A percentile compares a stretch with the other conserved stretches of the same genome.
These are phyloP conservation scores for Aradophagus sp. DNA, from an alignment of 1,140 invertebrate genomes.

Conservation along the genomic window DNA sequence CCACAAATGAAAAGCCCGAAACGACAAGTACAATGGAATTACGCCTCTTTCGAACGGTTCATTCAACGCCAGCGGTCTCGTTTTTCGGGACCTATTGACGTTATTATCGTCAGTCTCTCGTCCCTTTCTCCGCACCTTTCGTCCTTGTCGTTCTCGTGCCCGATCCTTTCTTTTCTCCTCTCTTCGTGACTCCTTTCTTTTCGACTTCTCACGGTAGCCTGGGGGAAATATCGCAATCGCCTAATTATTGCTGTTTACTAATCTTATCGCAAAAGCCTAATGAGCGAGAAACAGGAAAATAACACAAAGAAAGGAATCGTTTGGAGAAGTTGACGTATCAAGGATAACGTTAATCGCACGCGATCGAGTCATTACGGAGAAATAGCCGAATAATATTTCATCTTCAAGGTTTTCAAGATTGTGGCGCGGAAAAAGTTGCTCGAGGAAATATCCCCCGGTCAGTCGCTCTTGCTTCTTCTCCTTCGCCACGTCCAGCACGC, in stretches of 20 bases:
- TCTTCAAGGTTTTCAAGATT: conserved; percentile 39
- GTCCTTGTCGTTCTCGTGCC: too few relatives aligned
- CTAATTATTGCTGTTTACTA: conserved; percentile 39
- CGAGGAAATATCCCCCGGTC: conserved; percentile 19
- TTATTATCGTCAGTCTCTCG: too few relatives aligned
- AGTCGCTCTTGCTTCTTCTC: conserved; percentile 1
- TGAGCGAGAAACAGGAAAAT: conserved; percentile 46
- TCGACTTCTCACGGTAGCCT: conserved; percentile 26
- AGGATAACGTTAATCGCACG: conserved; percentile 66
- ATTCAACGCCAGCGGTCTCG: conserved; percentile 9
- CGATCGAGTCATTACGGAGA: conserved; percentile 67
- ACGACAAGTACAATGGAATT: conserved; percentile 25
- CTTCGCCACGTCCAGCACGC: not conserved
- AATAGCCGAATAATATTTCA: conserved; percentile 65
- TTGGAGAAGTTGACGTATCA: conserved; percentile 57
- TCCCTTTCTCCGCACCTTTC: too few relatives aligned
- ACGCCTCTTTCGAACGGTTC: conserved; percentile 24
- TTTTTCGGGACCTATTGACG: conserved; percentile 1
- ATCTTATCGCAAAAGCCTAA: conserved; percentile 50
- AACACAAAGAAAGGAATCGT: conserved; percentile 35
- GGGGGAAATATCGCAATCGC: conserved; percentile 13
- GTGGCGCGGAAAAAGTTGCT: conserved; percentile 28
- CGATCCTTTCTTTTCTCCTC: too few relatives aligned
- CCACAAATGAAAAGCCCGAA: conserved; percentile 35
- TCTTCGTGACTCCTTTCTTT: not conserved